Base-by-base conservation (phyloP, 1,140 invertebrate species). In the Drosophila sechellia region DNA sequence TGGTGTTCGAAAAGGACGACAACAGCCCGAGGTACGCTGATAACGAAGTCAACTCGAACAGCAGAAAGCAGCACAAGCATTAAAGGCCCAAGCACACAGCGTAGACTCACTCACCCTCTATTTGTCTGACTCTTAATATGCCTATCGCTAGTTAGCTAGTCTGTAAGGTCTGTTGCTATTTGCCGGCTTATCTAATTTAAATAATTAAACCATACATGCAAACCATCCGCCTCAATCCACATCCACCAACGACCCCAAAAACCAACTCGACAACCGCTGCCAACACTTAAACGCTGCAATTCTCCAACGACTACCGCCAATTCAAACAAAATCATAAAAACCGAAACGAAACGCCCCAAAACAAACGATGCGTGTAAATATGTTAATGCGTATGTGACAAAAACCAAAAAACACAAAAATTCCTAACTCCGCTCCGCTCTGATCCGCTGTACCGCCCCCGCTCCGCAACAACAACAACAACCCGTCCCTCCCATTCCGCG, bases 21-120 rank as follows among this genome's bases (percentile, higher is more conserved):
- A 92, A 90, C 77, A 92, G 91, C 77, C 91, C 91, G 46, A 92
- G 91, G 91, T 92, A 91, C 73, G 85, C 84, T 84, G 76, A 84
- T 77, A 84, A 77, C 68, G 84, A 84, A 80, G 80, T 89, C 79
- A 84, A 87, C 84, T 89, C 71, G 55, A 80, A 80, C 57, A 81
- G 85, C 84, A 87, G 84, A 40, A 65, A 70, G 80, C 83, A 89
- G 84, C 83, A 89, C 79, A 87, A 87, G 76, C 84, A 87, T 86
- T 77, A 89, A 89, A 64, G 72, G 78, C 78, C 52, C 56, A 20
- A 61, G 50, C 78, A 63, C 48, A 27, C 49, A 45, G 61, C 74
- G 53, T 81, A 79, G 77, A 70, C 72, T 46, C 79, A 59, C 79
- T 75, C 64, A 72, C 75, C 65, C 77, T 60, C 55, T 53, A 40